These are phyloP conservation scores for Calameuta filiformis DNA, from an alignment of 2,888 invertebrate species.

Conservation along the genomic window DNA sequence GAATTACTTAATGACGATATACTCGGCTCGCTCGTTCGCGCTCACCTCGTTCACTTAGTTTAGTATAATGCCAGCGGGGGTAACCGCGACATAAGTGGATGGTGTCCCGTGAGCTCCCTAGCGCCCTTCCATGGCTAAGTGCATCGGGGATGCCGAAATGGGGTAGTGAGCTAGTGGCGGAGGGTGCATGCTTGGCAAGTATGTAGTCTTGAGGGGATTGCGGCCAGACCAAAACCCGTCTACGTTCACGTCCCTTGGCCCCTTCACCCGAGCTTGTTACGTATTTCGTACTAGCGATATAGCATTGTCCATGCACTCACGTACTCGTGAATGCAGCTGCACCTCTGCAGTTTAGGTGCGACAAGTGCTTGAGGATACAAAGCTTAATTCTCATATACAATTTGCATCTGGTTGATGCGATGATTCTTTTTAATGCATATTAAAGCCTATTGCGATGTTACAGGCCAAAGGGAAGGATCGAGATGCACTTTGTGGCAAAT, in stretches of 20 bases:
- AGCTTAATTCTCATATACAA: neutral
- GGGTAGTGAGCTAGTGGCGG: conserved; percentile 23
- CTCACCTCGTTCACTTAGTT: conserved; percentile 50
- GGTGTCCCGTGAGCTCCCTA: conserved; percentile 46
- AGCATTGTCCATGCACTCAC: neutral
- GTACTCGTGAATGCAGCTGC: neutral
- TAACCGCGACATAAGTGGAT: conserved; percentile 54
- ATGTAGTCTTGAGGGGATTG: conserved; percentile 2
- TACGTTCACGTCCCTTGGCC: neutral
- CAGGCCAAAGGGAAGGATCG: neutral
- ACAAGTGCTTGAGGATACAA: neutral
- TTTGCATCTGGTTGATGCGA: neutral
- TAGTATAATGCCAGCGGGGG: conserved; percentile 42
- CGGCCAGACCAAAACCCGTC: neutral
- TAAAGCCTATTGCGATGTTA: neutral
- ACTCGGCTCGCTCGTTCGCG: conserved; percentile 33
- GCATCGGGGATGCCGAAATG: conserved; percentile 35
- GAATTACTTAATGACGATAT: conserved; percentile 52
- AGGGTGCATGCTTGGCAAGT: conserved; percentile 33
- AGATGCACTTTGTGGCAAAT: neutral
- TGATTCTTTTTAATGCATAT: neutral
- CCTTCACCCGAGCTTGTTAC: neutral
- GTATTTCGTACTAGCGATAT: neutral
- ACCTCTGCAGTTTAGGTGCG: neutral
- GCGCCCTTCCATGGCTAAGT: conserved; percentile 49